Conservation (phyloP, 2,888 invertebrate species). For the Nymphalis c-album region DNA sequence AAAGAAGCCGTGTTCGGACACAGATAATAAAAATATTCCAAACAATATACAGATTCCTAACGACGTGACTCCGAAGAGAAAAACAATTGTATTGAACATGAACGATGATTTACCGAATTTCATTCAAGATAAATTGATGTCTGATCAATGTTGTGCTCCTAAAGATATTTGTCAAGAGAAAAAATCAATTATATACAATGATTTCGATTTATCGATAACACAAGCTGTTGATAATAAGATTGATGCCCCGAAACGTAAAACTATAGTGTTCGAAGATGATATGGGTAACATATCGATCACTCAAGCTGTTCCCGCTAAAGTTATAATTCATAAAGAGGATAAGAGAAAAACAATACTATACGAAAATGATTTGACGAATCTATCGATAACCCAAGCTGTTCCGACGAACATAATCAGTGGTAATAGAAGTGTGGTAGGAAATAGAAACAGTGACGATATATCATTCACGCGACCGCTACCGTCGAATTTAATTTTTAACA, state of each 20-base stretch:
- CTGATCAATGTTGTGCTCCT: background rate
- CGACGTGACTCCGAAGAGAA: conserved; percentile 48
- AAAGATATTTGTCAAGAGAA: conserved; percentile 12
- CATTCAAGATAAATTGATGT: conserved; percentile 36
- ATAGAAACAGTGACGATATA: conserved; percentile 45
- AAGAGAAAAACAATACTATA: conserved; percentile 43
- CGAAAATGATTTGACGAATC: conserved; percentile 40
- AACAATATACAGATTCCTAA: background rate
- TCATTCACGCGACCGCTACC: conserved; percentile 50
- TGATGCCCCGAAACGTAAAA: conserved; percentile 39
- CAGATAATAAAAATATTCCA: conserved; percentile 31
- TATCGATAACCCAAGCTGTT: conserved; percentile 45
- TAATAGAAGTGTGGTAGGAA: conserved; percentile 26
- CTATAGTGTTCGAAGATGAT: conserved; percentile 45
- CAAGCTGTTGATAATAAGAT: conserved; percentile 26
- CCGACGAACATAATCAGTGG: conserved; percentile 31
- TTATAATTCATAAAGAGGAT: conserved; percentile 31
- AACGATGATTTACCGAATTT: conserved; percentile 68
- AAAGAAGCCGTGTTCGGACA: conserved; percentile 28
- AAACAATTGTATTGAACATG: conserved; percentile 60
- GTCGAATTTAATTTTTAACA: conserved; percentile 39
- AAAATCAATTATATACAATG: conserved; percentile 30
- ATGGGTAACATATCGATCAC: conserved; percentile 49
- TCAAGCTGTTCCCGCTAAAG: conserved; percentile 41
- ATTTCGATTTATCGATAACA: conserved; percentile 36